Evolutionary conservation across 2,113 vertebrate species (phyloP).

Genomic region (Pteropus alecto): DNA sequence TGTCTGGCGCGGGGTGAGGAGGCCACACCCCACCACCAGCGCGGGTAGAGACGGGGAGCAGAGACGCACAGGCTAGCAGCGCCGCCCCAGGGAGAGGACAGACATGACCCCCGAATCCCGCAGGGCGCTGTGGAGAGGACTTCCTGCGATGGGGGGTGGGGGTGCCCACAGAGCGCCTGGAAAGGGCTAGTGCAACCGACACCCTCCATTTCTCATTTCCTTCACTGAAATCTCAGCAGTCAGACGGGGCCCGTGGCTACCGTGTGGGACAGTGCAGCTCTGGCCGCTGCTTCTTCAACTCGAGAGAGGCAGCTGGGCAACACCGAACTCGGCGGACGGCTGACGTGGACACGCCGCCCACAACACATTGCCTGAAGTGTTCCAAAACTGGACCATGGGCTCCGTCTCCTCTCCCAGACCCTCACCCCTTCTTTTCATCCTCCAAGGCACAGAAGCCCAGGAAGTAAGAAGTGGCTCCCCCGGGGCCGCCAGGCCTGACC

Average conservation of each 20-base stretch:
- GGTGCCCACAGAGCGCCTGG: not conserved
- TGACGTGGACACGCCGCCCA: not conserved
- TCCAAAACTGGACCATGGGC: not conserved
- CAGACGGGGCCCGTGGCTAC: fast-evolving
- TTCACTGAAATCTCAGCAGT: not conserved
- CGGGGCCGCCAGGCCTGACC: not conserved
- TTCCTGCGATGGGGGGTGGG: fast-evolving
- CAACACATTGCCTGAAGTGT: not conserved
- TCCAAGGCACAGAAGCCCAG: too few species aligned
- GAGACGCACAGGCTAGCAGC: not conserved
- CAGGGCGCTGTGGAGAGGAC: not conserved
- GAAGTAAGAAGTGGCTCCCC: not conserved
- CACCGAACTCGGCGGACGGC: not conserved
- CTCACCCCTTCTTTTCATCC: not conserved
- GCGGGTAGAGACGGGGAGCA: too few species aligned
- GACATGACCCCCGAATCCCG: not conserved
- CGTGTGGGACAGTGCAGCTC: not conserved
- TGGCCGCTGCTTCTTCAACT: not conserved
- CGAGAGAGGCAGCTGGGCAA: not conserved
- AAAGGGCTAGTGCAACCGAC: too few species aligned
- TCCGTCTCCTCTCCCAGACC: not conserved
- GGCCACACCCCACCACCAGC: not conserved
- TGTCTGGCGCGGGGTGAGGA: fast-evolving
- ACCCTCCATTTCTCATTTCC: not conserved
- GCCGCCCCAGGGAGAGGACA: too few species aligned